Evolutionary conservation across 2,797 vertebrate species (phyloP).

Genomic region (Silurus aristotelis): DNA sequence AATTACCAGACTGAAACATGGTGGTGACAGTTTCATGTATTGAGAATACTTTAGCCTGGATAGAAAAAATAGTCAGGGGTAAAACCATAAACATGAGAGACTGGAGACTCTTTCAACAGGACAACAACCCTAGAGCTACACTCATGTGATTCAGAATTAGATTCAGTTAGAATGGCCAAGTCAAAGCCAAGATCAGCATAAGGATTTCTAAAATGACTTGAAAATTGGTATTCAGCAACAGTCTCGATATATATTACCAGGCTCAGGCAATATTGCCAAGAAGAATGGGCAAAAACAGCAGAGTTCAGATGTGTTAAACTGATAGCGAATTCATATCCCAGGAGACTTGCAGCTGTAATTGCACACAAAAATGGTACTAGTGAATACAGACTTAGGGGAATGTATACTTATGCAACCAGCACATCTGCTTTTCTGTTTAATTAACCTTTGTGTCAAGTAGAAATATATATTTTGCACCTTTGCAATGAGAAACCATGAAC

Average conservation of each 20-base stretch:
- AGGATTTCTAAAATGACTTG: background rate
- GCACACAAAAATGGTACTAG: background rate
- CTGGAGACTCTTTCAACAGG: background rate
- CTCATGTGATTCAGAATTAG: background rate
- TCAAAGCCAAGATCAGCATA: background rate
- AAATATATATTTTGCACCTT: background rate
- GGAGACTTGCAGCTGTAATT: conserved; percentile 1
- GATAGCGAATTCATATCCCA: background rate
- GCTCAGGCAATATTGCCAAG: background rate
- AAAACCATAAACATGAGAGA: background rate
- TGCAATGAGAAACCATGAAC: background rate
- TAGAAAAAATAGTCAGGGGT: background rate
- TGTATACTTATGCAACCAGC: background rate
- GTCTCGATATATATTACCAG: background rate
- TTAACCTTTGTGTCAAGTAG: background rate
- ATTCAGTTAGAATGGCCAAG: background rate
- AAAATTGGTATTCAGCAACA: background rate
- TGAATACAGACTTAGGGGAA: background rate
- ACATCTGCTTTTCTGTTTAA: conserved; percentile 1
- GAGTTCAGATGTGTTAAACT: background rate
- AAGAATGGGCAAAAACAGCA: background rate
- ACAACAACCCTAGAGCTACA: background rate
- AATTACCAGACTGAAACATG: background rate
- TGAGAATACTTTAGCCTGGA: background rate
- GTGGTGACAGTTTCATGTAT: background rate